Conservation (phyloP, 35 echinoderm and acorn worm species). For the Acanthaster planci region DNA sequence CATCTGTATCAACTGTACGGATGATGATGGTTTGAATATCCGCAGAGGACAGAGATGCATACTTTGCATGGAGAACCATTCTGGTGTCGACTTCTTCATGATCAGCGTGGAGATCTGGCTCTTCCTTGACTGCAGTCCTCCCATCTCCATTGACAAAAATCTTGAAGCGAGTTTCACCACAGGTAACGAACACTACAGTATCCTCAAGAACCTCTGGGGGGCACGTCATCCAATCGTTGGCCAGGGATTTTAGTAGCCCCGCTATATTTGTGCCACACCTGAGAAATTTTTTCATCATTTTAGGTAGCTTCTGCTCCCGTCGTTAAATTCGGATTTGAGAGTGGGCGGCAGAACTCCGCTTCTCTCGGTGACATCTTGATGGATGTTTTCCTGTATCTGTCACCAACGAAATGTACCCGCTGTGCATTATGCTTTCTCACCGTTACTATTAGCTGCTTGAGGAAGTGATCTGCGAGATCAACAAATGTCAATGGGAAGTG, state of each 20-base stretch:
- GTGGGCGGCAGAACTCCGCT: neutral
- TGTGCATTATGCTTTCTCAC: neutral
- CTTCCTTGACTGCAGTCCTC: neutral
- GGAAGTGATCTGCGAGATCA: neutral
- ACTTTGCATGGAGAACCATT: conserved; percentile 22
- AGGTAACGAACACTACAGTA: neutral
- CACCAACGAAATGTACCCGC: neutral
- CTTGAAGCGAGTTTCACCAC: conserved; percentile 34
- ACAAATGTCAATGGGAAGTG: neutral
- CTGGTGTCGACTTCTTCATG: conserved; percentile 47
- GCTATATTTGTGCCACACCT: conserved; percentile 30
- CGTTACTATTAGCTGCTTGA: neutral
- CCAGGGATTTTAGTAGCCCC: conserved; percentile 23
- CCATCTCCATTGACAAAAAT: neutral
- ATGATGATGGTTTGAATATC: conserved; percentile 8
- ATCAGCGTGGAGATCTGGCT: neutral
- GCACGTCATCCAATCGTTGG: neutral
- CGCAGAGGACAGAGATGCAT: neutral
- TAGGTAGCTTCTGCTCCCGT: neutral
- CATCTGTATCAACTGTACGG: conserved; percentile 1
- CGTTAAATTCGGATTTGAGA: neutral
- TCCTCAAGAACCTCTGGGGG: neutral
- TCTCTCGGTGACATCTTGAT: conserved; percentile 14
- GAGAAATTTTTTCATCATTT: conserved; percentile 8
- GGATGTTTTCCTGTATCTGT: neutral